Base-by-base conservation (phyloP, 2,888 invertebrate genomes). In the Trichopoda pennipes region DNA sequence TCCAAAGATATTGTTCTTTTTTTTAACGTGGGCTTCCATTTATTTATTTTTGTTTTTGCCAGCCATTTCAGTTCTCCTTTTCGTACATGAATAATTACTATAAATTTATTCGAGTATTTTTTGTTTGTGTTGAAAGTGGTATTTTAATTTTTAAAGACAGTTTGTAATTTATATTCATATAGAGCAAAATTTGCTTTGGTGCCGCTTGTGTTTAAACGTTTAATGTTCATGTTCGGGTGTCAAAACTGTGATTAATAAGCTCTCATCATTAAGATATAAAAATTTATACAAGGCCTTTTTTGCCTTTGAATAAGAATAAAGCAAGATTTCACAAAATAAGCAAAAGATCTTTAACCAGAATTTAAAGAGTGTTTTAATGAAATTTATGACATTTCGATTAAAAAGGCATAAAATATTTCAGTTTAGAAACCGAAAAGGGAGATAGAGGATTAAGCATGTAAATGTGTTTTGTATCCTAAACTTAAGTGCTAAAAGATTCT, bases 211-310 rank as follows among this genome's bases (percentile, higher is more conserved):
- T 38, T 38, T 1, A 77, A 81, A 68, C 68, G 70, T 68, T 79
- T 75, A 77, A 56, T 70, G 70, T 66, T 70, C 79, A 79, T 82
- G 78, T 82, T 82, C 28, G 75, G 70, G 82, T 82, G 82, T 79
- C 82, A 82, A 49, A 82, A 61, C 44, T 68, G 79, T 82, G 79
- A 82, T 82, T 79, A 82, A 82, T 82, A 82, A 82, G 75, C 75
- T 82, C 74, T 56, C 82, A 79, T 82, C 78, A 79, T 72, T 75
- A 60, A 78, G 81, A 78, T 78, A 78, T 75, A 66, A 63, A 79
- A 73, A 35, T 68, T 21, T 64, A 44, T 72, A 53, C 78, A 66
- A 72, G 78, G 70, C 44, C 42, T 7, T 28, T 28, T n/a, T n/a
- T n/a, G n/a, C n/a, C 28, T 19, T 51, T 60, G 4, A 28, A 16